These are phyloP conservation scores for Alfaro cultratus DNA, from an alignment of 2,797 vertebrate species.

Conservation along the genomic window DNA sequence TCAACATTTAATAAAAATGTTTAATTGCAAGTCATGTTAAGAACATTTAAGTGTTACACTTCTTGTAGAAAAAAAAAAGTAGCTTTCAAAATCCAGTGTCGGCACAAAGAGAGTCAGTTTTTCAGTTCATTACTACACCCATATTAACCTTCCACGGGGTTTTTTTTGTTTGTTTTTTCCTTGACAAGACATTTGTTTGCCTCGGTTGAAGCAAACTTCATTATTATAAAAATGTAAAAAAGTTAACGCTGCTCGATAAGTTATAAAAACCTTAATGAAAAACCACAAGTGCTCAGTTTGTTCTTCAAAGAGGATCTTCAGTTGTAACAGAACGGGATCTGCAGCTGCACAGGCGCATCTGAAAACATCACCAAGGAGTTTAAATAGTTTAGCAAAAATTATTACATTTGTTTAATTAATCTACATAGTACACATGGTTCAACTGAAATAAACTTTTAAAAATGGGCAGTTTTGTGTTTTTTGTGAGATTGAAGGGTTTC, in stretches of 20 bases:
- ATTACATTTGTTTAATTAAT: neutral
- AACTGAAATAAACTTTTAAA: neutral
- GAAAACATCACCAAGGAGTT: neutral
- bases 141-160: neutral
- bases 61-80: constrained; percentile 39
- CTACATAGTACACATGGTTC: neutral
- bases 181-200: neutral
- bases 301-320: neutral
- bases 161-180: neutral
- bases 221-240: constrained; percentile 18
- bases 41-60: constrained; percentile 53
- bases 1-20: constrained; percentile 53
- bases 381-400: neutral
- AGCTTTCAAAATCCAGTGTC: constrained; percentile 33
- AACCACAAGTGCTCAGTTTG: constrained; percentile 1
- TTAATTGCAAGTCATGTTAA: constrained; percentile 51
- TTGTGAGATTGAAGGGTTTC: too few species aligned
- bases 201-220: neutral
- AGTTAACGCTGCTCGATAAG: neutral
- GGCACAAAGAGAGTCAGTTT: neutral
- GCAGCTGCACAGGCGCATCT: neutral
- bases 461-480: too few species aligned
- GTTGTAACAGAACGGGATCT: neutral
- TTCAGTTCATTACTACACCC: neutral
- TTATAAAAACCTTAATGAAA: constrained; percentile 23